Conservation (phyloP, 2,888 invertebrate genomes). For the Drosophila cognata region DNA sequence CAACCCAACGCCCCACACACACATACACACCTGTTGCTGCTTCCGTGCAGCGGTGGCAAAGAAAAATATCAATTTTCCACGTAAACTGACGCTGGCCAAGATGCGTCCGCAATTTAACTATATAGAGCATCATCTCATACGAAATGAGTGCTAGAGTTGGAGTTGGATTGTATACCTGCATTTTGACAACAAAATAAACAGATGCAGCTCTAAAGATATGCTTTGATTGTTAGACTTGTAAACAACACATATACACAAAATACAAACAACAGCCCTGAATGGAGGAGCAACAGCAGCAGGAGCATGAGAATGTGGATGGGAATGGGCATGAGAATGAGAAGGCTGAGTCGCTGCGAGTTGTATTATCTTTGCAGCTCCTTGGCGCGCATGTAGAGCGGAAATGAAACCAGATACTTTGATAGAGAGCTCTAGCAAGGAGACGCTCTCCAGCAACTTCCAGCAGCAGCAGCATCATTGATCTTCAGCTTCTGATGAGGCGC, state of each 20-base stretch:
- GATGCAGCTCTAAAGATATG: slow-evolving; percentile 70
- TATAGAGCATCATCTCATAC: slow-evolving; percentile 40
- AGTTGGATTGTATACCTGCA: slow-evolving; percentile 66
- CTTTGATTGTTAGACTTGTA: slow-evolving; percentile 79
- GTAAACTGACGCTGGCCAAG: slow-evolving; percentile 61
- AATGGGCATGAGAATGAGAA: slow-evolving; percentile 21
- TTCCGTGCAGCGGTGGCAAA: slow-evolving; percentile 73
- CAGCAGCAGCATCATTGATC: slow-evolving; percentile 43
- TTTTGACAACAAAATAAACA: slow-evolving; percentile 80
- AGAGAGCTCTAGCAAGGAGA: slow-evolving; percentile 37
- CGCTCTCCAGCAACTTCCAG: slow-evolving; percentile 4
- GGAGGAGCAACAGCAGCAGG: slow-evolving; percentile 30
- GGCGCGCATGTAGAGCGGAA: slow-evolving; percentile 78
- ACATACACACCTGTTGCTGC: slow-evolving; percentile 73
- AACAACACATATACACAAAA: slow-evolving; percentile 62
- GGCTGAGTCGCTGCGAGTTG: slow-evolving; percentile 45
- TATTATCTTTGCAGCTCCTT: slow-evolving; percentile 76
- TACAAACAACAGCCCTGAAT: slow-evolving; percentile 57
- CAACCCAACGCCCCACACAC: slow-evolving; percentile 48
- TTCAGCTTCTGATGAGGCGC: slow-evolving; percentile 50
- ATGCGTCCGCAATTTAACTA: slow-evolving; percentile 60
- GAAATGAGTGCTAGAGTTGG: slow-evolving; percentile 25
- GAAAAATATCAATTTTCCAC: slow-evolving; percentile 79
- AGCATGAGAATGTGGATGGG: slow-evolving; percentile 15
- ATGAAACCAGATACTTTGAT: slow-evolving; percentile 84